A percentile compares a stretch with the other conserved stretches of the same genome.
Conservation (phyloP, 2,888 invertebrate species). For the Amiota minor region DNA sequence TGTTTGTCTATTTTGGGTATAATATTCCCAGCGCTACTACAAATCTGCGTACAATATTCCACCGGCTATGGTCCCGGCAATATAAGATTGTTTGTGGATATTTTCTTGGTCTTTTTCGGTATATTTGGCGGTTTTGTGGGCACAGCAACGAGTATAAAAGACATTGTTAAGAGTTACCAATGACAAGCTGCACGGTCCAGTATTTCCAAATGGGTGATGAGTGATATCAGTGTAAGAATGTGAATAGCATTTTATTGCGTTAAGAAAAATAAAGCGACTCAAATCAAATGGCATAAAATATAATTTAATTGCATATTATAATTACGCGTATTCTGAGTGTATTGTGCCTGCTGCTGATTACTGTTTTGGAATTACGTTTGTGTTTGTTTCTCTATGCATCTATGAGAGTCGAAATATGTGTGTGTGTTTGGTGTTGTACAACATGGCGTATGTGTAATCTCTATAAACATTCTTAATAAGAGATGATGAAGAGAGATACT, state of each 20-base stretch:
- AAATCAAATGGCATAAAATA: constrained; percentile 21
- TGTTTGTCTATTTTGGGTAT: constrained; percentile 92
- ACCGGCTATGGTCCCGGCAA: constrained; percentile 80
- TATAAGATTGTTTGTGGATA: constrained; percentile 83
- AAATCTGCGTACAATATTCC: constrained; percentile 83
- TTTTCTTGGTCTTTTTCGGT: constrained; percentile 82
- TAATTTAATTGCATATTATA: constrained; percentile 15
- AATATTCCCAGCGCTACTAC: constrained; percentile 92
- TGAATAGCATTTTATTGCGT: not conserved
- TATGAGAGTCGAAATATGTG: not conserved
- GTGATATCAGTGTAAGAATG: constrained; percentile 19
- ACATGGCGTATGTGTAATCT: constrained; percentile 18
- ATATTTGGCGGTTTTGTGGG: constrained; percentile 85
- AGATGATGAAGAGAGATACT: not conserved
- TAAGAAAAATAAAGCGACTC: not conserved
- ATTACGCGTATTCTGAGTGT: not conserved
- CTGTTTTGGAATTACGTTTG: not conserved
- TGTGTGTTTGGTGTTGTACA: not conserved
- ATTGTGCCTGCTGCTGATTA: not conserved
- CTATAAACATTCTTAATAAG: not conserved
- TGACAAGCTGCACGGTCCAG: constrained; percentile 21
- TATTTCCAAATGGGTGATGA: not conserved
- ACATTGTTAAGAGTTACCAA: constrained; percentile 60
- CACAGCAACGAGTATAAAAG: constrained; percentile 73
- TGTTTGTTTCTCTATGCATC: not conserved